These are phyloP conservation scores for Diprion similis DNA, from an alignment of 1,140 invertebrate species.

Conservation along the genomic window DNA sequence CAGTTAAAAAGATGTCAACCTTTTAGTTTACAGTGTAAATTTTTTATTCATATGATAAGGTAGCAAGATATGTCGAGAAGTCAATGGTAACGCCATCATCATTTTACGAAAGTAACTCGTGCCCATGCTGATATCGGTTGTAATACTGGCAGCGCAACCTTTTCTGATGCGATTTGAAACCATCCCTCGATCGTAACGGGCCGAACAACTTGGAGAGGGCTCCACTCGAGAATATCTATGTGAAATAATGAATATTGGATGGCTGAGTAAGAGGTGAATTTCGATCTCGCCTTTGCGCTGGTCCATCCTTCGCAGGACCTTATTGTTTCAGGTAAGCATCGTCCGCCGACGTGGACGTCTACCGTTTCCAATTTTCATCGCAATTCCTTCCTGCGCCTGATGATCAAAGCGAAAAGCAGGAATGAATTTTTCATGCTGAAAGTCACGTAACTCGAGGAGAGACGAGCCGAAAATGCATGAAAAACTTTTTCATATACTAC, in stretches of 20 bases:
- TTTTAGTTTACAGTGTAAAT: no score
- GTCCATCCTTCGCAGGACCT: background rate
- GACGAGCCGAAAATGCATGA: no score
- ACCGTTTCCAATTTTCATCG: no score
- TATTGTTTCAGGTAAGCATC: no score
- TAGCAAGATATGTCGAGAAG: constrained; percentile 33
- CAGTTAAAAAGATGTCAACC: no score
- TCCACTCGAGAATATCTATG: background rate
- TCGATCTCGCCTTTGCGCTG: background rate
- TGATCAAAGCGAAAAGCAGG: no score
- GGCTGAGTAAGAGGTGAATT: background rate
- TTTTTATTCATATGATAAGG: constrained; percentile 4
- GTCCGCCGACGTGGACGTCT: no score
- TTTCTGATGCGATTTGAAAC: constrained; percentile 10
- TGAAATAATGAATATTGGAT: constrained; percentile 6
- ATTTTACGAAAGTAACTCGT: constrained; percentile 47
- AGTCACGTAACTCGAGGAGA: no score
- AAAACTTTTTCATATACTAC: no score
- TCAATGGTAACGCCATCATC: constrained; percentile 43
- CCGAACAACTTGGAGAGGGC: background rate
- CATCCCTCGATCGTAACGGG: background rate
- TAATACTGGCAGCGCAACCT: constrained; percentile 43
- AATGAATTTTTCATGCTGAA: no score
- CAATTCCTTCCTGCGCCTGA: no score
- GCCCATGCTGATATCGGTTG: constrained; percentile 47